These are phyloP conservation scores for Spea hammondii DNA, from an alignment of 2,797 vertebrate genomes.

Conservation along the genomic window DNA sequence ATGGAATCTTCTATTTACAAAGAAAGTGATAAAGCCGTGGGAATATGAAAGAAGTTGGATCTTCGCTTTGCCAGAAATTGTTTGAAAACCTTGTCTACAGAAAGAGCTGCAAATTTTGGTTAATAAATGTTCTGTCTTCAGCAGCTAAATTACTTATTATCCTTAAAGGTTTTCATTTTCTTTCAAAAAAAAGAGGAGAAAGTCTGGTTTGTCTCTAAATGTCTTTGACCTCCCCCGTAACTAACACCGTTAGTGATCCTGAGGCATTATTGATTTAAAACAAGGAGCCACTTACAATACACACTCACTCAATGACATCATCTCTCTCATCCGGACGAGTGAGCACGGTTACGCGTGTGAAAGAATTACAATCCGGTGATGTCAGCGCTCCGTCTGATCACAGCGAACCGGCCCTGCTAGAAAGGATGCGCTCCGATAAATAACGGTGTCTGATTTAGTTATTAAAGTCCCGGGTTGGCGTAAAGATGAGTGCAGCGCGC, in stretches of 20 bases:
- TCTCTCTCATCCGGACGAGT: slow-evolving; percentile 27
- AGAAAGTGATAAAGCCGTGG: slow-evolving; percentile 34
- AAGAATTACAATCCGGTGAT: slow-evolving; percentile 16
- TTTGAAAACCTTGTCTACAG: slow-evolving; percentile 29
- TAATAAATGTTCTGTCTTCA: slow-evolving; percentile 40
- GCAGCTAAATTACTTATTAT: slow-evolving; percentile 27
- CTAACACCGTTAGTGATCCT: slow-evolving; percentile 13
- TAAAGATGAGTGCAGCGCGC: too few species aligned
- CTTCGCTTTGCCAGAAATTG: slow-evolving; percentile 39
- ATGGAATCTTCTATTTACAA: neutral
- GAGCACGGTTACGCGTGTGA: neutral
- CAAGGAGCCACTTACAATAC: slow-evolving; percentile 24
- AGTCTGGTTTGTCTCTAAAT: slow-evolving; percentile 45
- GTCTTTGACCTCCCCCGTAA: slow-evolving; percentile 40
- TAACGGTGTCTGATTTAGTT: too few species aligned
- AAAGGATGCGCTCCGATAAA: too few species aligned
- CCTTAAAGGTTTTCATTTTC: slow-evolving; percentile 29
- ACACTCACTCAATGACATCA: slow-evolving; percentile 38
- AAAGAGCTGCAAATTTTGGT: slow-evolving; percentile 15
- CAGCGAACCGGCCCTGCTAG: neutral
- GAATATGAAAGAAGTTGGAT: slow-evolving; percentile 10
- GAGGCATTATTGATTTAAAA: slow-evolving; percentile 40
- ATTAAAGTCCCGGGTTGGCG: too few species aligned
- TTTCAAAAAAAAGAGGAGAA: slow-evolving; percentile 20
- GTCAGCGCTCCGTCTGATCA: neutral